These are phyloP conservation scores for Falcaria lacertinaria DNA, from an alignment of 2,888 invertebrate genomes.

Conservation along the genomic window DNA sequence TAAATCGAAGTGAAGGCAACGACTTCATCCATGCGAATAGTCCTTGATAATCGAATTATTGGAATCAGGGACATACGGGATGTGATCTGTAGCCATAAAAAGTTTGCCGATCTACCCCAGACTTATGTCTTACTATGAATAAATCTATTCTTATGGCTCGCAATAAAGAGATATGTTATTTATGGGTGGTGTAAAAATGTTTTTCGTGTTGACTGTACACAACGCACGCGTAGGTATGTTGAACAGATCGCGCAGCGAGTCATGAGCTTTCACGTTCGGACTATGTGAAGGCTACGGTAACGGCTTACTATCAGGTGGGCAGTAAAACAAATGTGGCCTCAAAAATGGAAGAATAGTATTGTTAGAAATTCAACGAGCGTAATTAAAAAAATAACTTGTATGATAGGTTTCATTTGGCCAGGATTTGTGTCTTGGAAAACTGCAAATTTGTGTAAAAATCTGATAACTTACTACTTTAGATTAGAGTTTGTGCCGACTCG, in stretches of 20 bases:
- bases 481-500: no score
- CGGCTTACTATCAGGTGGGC: no score
- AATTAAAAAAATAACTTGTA: no score
- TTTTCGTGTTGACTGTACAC: conserved; percentile 32
- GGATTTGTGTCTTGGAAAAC: no score
- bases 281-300: no score
- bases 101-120: conserved; percentile 11
- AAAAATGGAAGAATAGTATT: no score
- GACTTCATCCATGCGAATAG: not conserved
- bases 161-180: conserved; percentile 41
- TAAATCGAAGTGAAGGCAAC: not conserved
- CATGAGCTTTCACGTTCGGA: not conserved
- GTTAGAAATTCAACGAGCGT: no score
- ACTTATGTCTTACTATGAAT: conserved; percentile 29
- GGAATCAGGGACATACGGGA: not conserved
- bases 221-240: not conserved
- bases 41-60: not conserved
- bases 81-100: not conserved
- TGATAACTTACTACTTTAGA: no score
- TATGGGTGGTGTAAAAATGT: conserved; percentile 40
- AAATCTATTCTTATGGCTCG: conserved; percentile 34
- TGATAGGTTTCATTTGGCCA: no score
- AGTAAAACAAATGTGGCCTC: no score
- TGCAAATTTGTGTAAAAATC: no score
- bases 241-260: not conserved